Conservation (phyloP, 2,888 invertebrate species). For the Sinodicranocentrus sp. region DNA sequence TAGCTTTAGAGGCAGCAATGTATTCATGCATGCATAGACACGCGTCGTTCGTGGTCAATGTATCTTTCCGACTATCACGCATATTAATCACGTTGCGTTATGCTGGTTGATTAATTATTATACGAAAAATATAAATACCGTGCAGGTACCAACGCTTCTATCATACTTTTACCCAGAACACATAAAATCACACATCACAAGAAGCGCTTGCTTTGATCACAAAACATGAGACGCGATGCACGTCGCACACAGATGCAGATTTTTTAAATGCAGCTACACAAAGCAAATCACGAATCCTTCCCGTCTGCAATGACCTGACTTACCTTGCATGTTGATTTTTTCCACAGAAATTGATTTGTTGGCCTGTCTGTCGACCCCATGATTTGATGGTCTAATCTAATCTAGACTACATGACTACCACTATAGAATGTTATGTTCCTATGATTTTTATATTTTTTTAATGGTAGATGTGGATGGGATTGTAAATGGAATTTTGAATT, state of each 20-base stretch:
- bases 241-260: too few species aligned
- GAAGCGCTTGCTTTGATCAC: too few species aligned
- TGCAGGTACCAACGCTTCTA: too few species aligned
- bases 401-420: background rate
- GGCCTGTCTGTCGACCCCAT: slow-evolving; percentile 25
- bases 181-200: too few species aligned
- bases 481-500: too few species aligned
- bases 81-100: slow-evolving; percentile 25
- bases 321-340: slow-evolving; percentile 33
- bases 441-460: too few species aligned
- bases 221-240: too few species aligned
- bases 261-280: background rate
- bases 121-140: background rate
- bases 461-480: too few species aligned
- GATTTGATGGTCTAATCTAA: slow-evolving; percentile 37
- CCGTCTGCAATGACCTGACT: slow-evolving; percentile 40
- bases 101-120: slow-evolving; percentile 7
- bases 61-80: slow-evolving; percentile 2
- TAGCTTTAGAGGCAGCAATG: background rate
- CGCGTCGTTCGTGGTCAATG: background rate
- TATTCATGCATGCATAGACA: slow-evolving; percentile 5
- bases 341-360: slow-evolving; percentile 39
- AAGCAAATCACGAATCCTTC: background rate
- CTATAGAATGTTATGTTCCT: background rate
- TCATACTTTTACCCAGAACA: too few species aligned